These are phyloP conservation scores for Chrysolina haemoptera DNA, from an alignment of 2,888 invertebrate genomes.

Conservation along the genomic window DNA sequence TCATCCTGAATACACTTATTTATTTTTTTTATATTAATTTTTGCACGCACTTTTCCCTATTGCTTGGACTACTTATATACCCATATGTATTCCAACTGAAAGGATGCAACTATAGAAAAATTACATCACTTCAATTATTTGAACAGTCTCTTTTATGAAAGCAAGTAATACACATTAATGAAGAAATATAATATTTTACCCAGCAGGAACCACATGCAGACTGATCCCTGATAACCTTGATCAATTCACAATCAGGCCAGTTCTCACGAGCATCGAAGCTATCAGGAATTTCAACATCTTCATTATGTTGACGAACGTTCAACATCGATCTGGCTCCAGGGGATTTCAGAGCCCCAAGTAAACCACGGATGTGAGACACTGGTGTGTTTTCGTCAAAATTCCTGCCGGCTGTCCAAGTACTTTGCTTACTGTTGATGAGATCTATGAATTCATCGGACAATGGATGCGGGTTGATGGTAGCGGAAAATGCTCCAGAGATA, in stretches of 20 bases:
- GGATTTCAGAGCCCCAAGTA: slow-evolving; percentile 78
- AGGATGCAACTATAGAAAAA: too few relatives aligned
- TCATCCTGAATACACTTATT: too few relatives aligned
- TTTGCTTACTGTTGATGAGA: slow-evolving; percentile 78
- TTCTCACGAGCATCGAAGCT: slow-evolving; percentile 84
- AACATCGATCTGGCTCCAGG: background rate
- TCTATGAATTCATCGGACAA: slow-evolving; percentile 82
- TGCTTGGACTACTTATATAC: too few relatives aligned
- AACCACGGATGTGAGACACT: slow-evolving; percentile 73
- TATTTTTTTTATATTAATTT: too few relatives aligned
- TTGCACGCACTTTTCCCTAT: too few relatives aligned
- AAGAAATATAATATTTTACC: slow-evolving; percentile 67
- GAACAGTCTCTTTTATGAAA: too few relatives aligned
- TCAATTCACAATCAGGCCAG: slow-evolving; percentile 88
- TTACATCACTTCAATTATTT: too few relatives aligned
- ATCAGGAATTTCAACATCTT: slow-evolving; percentile 71
- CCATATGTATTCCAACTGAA: too few relatives aligned
- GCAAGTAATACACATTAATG: too few relatives aligned
- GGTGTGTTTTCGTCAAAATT: slow-evolving; percentile 79
- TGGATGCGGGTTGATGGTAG: slow-evolving; percentile 66
- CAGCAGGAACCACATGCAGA: slow-evolving; percentile 93
- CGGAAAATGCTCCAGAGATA: background rate
- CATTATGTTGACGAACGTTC: background rate
- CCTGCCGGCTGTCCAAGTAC: slow-evolving; percentile 84
- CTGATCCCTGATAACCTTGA: slow-evolving; percentile 85